A percentile compares a stretch with the other conserved stretches of the same genome.
phyloP scores from a whole-genome alignment of 2,888 invertebrate genomes.

The Aradus depressus region DNA sequence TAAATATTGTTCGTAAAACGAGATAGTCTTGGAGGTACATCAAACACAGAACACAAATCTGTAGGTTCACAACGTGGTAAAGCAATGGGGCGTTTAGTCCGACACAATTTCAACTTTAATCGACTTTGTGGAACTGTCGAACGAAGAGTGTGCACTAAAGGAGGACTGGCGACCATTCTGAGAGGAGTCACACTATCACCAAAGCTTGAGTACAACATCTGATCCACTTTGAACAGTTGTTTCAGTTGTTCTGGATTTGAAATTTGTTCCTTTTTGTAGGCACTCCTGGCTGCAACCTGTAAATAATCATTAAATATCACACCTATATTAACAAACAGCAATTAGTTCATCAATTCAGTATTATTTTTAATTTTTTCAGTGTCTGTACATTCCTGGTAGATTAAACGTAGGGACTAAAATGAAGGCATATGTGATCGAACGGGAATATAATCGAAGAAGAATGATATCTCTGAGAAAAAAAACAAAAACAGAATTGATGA shows the following conservation, averaged over 20 bases:
- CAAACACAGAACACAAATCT: slow-evolving; percentile 12
- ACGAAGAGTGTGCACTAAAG: slow-evolving; percentile 6
- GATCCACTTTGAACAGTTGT: slow-evolving; percentile 24
- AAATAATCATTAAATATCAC: too few species aligned
- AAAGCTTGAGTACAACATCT: slow-evolving; percentile 26
- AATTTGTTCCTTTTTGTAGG: slow-evolving; percentile 22
- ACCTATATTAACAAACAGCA: too few species aligned
- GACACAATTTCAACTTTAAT: slow-evolving; percentile 6
- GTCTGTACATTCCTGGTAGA: too few species aligned
- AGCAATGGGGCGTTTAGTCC: too few species aligned
- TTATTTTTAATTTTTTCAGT: too few species aligned
- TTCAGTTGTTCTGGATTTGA: slow-evolving; percentile 12
- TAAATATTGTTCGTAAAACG: slow-evolving; percentile 5
- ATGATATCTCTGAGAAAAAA: too few species aligned
- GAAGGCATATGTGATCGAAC: too few species aligned
- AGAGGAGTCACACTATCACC: slow-evolving; percentile 28
- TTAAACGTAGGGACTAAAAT: too few species aligned
- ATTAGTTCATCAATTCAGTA: too few species aligned
- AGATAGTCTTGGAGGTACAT: slow-evolving; percentile 6
- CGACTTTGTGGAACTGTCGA: slow-evolving; percentile 5
- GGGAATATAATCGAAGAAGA: too few species aligned
- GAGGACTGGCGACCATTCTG: slow-evolving; percentile 14
- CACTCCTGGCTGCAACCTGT: slow-evolving; percentile 25
- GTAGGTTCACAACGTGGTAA: slow-evolving; percentile 2
- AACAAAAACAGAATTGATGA: too few species aligned